Conservation (phyloP, 2,888 invertebrate genomes). For the Creontiades dilutus region DNA sequence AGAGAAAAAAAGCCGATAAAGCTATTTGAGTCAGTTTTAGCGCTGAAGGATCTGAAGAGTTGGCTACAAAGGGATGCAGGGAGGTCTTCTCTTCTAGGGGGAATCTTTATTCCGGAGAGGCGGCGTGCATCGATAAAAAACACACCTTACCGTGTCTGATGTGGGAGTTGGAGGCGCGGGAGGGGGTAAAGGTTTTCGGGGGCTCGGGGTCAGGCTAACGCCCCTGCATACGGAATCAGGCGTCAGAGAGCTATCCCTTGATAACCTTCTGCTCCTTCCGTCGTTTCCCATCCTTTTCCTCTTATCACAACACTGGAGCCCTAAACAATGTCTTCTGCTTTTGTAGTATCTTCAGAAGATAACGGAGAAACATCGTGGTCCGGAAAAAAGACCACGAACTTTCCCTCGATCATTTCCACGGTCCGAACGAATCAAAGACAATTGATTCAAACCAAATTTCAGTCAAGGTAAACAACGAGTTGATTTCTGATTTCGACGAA, state of each 20-base stretch:
- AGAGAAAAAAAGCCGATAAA: background rate
- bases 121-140: conserved; percentile 24
- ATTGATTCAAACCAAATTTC: no score
- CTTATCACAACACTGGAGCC: conserved; percentile 45
- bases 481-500: no score
- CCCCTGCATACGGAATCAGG: conserved; percentile 55
- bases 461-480: no score
- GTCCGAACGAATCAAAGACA: no score
- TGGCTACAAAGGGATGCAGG: conserved; percentile 30
- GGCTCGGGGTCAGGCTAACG: conserved; percentile 42
- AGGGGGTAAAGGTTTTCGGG: conserved; percentile 37
- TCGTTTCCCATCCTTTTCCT: conserved; percentile 9
- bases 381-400: background rate
- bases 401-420: no score
- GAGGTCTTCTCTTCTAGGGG: background rate
- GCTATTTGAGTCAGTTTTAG: conserved; percentile 27
- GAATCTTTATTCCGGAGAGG: conserved; percentile 28
- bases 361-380: background rate
- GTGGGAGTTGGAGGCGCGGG: background rate
- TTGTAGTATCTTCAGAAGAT: background rate
- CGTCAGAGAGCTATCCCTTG: conserved; percentile 21
- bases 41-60: conserved; percentile 27
- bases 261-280: conserved; percentile 55
- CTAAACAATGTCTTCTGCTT: background rate
- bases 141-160: conserved; percentile 34